Percentiles rank a stretch among this genome's conserved stretches.
Evolutionary conservation across 2,888 invertebrate species (phyloP).

Genomic region (Sialis lutaria): DNA sequence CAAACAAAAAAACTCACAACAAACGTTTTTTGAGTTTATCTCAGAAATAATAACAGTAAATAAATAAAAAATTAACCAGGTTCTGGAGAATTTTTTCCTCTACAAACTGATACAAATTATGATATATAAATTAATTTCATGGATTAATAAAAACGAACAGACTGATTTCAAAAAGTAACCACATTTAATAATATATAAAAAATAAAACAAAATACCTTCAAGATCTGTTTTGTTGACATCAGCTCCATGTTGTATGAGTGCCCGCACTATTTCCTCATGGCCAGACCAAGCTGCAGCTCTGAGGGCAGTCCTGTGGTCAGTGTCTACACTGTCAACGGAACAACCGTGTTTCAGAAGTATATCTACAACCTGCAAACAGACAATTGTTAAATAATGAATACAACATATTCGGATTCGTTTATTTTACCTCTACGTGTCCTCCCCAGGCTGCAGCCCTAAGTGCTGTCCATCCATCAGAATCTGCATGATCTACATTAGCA

Average conservation of each 20-base stretch:
- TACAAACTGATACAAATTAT: too few relatives aligned
- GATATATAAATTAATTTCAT: too few relatives aligned
- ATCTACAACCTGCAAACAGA: constrained; percentile 46
- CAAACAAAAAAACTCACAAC: too few relatives aligned
- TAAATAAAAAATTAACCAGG: too few relatives aligned
- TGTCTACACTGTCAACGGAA: constrained; percentile 72
- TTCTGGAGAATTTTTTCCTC: too few relatives aligned
- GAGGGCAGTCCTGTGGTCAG: constrained; percentile 75
- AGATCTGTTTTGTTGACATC: constrained; percentile 71
- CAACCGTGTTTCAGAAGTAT: constrained; percentile 62
- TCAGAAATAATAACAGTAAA: too few relatives aligned
- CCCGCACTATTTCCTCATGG: constrained; percentile 66
- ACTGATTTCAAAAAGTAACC: neutral
- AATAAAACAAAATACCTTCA: constrained; percentile 31
- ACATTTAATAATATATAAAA: neutral
- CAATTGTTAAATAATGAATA: neutral
- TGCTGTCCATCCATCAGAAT: constrained; percentile 80
- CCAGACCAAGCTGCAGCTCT: constrained; percentile 91
- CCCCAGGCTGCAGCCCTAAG: constrained; percentile 90
- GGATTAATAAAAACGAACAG: neutral
- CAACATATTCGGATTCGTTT: neutral
- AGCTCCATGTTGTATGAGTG: constrained; percentile 58
- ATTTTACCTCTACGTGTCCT: constrained; percentile 63
- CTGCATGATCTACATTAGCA: constrained; percentile 57
- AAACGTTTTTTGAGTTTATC: too few relatives aligned